Conservation (phyloP, 2,888 invertebrate species). For the Volucella bombylans region DNA sequence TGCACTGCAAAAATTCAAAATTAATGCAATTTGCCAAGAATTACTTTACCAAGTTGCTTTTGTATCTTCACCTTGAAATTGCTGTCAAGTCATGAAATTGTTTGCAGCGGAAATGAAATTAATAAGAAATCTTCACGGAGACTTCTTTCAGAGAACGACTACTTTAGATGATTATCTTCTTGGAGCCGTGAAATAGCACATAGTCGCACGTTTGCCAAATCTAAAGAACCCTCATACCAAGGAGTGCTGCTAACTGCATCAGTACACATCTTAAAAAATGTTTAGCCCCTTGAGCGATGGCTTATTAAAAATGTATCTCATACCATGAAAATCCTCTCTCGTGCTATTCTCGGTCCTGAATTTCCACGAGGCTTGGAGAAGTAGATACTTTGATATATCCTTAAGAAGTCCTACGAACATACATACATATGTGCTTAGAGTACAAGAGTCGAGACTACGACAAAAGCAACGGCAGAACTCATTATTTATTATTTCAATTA, state of each 20-base stretch:
- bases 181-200: slow-evolving; percentile 11
- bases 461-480: no score
- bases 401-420: no score
- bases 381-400: no score
- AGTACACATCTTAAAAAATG: slow-evolving; percentile 12
- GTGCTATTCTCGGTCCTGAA: slow-evolving; percentile 3
- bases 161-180: neutral
- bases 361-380: slow-evolving; percentile 1
- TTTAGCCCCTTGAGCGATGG: slow-evolving; percentile 5
- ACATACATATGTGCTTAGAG: no score
- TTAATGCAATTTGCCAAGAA: slow-evolving; percentile 13
- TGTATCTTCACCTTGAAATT: neutral
- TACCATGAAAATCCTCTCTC: slow-evolving; percentile 20
- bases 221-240: neutral
- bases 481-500: no score
- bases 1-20: neutral
- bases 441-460: no score
- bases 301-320: slow-evolving; percentile 33
- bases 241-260: neutral
- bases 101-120: slow-evolving; percentile 2
- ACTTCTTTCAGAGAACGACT: neutral
- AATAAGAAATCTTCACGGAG: slow-evolving; percentile 11
- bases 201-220: neutral
- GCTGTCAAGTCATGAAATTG: neutral
- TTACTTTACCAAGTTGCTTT: neutral